These are phyloP conservation scores for Syrphus vitripennis DNA, from an alignment of 2,888 invertebrate genomes.

Conservation along the genomic window DNA sequence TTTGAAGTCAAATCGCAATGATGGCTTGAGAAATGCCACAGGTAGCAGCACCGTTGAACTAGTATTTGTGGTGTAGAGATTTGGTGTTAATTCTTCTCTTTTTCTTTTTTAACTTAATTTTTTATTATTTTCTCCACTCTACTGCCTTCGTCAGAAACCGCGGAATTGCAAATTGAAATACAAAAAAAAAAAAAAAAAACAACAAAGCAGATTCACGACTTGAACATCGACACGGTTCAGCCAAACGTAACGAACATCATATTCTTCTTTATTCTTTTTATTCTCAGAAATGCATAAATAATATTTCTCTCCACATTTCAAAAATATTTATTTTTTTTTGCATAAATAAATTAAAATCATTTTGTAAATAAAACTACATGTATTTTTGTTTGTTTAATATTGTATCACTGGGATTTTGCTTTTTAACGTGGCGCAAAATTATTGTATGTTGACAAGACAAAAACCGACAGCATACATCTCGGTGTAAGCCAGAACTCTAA, in stretches of 20 bases:
- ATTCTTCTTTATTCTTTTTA: neutral
- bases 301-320: neutral
- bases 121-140: constrained; percentile 36
- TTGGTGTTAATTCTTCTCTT: constrained; percentile 57
- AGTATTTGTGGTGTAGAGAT: constrained; percentile 35
- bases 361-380: neutral
- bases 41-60: constrained; percentile 34
- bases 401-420: constrained; percentile 31
- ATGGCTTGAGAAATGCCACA: constrained; percentile 48
- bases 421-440: constrained; percentile 48
- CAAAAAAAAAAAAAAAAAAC: constrained; percentile 10
- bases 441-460: constrained; percentile 2
- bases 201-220: constrained; percentile 39
- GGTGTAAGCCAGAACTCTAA: constrained; percentile 63
- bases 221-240: constrained; percentile 42
- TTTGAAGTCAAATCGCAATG: constrained; percentile 46
- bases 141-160: constrained; percentile 56
- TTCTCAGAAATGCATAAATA: neutral
- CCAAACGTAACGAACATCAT: constrained; percentile 63
- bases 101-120: constrained; percentile 19
- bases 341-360: neutral
- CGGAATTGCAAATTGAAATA: constrained; percentile 55
- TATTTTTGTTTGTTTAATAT: neutral
- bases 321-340: neutral
- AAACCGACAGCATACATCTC: constrained; percentile 46